Evolutionary conservation across 2,797 vertebrate genomes (phyloP), one percentile per base, ranked within the genome.

Genomic region (Helicolenus hilgendorfi): DNA sequence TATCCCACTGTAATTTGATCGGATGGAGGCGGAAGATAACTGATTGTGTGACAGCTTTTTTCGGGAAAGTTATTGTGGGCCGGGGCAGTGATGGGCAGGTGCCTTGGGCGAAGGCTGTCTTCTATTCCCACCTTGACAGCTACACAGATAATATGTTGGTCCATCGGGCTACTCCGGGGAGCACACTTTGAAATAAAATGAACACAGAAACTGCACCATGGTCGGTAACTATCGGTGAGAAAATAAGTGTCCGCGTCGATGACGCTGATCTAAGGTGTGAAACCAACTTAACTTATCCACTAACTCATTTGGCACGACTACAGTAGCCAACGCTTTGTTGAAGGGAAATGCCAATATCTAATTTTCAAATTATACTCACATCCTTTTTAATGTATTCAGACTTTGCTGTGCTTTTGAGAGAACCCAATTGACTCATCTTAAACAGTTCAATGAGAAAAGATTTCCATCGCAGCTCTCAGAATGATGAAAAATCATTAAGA

Each of bases 21-120:
- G 22, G 77, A 88, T 86, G 83, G 83, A 86, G 78, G 70, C 75
- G 81, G 78, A 70, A 71, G 89, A 68, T 91, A 94, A 80, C 83
- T 11, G 72, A 88, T 56, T 83, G 80, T 72, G 75, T 93, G 92
- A 92, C 93, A 88, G 83, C 72, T 86, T 92, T 83, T 78, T 49
- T 49, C 29, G 1, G 84, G 83, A 81, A 79, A 87, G 55, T 84
- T 88, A 91, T 94, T 94, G 93, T 96, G 72, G 59, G 77, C 64
- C 14, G 73, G 77, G 84, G 73, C 82, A 67, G 62, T 95, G 96
- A 96, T 75, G 84, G 92, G 70, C 91, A 93, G 92, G 78, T 75
- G 93, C 96, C 92, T 87, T 2, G 2, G 91, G 95, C 92, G 73
- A 76, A 72, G 79, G 41, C 63, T 77, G 84, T 92, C 89, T 93